Percentiles rank a stretch among this genome's conserved stretches.
Conservation (phyloP, 1,140 invertebrate genomes). For the Caenorhabditis latens region DNA sequence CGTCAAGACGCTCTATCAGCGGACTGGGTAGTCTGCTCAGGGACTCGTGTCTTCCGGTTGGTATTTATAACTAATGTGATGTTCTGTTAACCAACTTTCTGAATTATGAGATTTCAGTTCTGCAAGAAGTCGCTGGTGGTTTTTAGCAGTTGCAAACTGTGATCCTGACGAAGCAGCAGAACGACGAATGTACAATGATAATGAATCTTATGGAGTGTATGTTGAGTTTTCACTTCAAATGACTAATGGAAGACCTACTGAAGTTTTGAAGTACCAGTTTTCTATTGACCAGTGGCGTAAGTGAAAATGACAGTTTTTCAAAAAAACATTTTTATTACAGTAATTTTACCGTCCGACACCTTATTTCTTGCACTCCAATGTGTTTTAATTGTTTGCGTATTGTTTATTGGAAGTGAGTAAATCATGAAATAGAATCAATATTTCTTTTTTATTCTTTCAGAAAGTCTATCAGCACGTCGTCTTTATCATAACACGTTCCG, state of each 20-base stretch:
- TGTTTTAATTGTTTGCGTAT: constrained; percentile 82
- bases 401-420: constrained; percentile 63
- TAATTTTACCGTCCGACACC: constrained; percentile 84
- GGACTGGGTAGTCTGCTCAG: neutral
- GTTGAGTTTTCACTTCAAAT: constrained; percentile 84
- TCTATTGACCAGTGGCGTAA: constrained; percentile 93
- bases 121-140: constrained; percentile 78
- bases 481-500: constrained; percentile 90
- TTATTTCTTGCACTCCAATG: constrained; percentile 82
- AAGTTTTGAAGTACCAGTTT: constrained; percentile 88
- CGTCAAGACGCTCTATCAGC: neutral
- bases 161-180: constrained; percentile 56
- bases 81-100: no score
- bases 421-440: constrained; percentile 28
- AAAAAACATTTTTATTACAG: constrained; percentile 80
- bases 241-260: constrained; percentile 86
- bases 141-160: constrained; percentile 77
- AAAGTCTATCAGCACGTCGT: constrained; percentile 83
- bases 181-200: neutral
- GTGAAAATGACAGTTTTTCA: constrained; percentile 75
- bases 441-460: constrained; percentile 48
- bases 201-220: constrained; percentile 77
- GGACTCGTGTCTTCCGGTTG: constrained; percentile 15
- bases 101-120: constrained; percentile 64
- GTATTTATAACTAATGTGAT: neutral